Conservation (phyloP, 92 coral and sea anemone species). For the Galaxea fascicularis region DNA sequence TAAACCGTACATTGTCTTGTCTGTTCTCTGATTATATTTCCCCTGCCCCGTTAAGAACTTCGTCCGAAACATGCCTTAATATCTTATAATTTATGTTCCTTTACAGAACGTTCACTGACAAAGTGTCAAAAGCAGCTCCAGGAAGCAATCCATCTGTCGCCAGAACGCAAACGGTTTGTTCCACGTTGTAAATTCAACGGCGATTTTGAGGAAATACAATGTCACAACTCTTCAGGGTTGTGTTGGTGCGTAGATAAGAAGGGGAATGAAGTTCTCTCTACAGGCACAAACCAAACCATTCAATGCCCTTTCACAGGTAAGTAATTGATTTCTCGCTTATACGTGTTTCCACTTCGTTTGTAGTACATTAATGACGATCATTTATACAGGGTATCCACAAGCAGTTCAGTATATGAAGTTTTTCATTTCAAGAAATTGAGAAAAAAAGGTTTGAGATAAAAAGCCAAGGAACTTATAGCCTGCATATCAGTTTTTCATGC, state of each 20-base stretch:
- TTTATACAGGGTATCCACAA: no score
- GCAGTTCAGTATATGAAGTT: no score
- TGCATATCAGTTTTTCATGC: no score
- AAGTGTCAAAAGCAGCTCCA: conserved; percentile 78
- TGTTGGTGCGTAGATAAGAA: conserved; percentile 85
- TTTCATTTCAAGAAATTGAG: no score
- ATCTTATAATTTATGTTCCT: background rate
- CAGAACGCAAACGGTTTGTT: conserved; percentile 51
- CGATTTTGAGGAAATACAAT: conserved; percentile 76
- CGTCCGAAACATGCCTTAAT: background rate
- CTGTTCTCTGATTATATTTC: background rate
- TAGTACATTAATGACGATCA: no score
- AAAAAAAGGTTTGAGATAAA: no score
- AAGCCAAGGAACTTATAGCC: no score
- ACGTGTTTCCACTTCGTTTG: no score
- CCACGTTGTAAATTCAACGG: conserved; percentile 80
- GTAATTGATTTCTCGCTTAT: background rate
- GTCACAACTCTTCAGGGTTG: conserved; percentile 53
- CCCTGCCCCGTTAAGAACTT: no score
- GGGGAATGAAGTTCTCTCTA: conserved; percentile 60
- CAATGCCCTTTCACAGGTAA: conserved; percentile 57
- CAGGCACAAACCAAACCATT: conserved; percentile 61
- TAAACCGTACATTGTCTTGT: no score
- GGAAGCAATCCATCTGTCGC: conserved; percentile 53
- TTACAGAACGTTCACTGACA: conserved; percentile 60